phyloP scores from a whole-genome alignment of 2,888 invertebrate species.

The Rambutsinella grinnellia region DNA sequence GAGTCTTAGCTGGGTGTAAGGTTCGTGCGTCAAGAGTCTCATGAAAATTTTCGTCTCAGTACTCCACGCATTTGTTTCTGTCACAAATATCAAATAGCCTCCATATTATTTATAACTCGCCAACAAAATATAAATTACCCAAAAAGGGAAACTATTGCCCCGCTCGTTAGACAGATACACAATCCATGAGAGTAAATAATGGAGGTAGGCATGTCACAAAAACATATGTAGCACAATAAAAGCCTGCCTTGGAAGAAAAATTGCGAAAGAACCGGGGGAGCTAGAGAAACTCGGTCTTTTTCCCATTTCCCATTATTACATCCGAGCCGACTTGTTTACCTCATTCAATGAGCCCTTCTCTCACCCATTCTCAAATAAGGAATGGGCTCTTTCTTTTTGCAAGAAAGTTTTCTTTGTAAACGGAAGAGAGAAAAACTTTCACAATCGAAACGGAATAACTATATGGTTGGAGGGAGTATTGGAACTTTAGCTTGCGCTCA shows the following conservation, averaged over 20 bases:
- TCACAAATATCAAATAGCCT: slow-evolving; percentile 1
- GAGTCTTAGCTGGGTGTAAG: slow-evolving; percentile 78
- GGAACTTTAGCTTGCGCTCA: neutral
- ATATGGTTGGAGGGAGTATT: neutral
- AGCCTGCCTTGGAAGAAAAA: neutral
- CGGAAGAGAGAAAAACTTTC: neutral
- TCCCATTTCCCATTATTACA: neutral
- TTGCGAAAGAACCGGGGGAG: neutral
- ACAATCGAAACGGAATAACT: neutral
- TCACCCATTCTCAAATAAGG: neutral
- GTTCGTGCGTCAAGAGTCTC: slow-evolving; percentile 80
- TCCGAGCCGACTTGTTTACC: neutral
- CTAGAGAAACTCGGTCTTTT: neutral
- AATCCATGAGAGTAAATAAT: neutral
- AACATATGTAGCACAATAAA: neutral
- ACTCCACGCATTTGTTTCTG: slow-evolving; percentile 71
- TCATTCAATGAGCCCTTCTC: neutral
- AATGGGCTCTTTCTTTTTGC: neutral
- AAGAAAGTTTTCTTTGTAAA: neutral
- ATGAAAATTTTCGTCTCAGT: slow-evolving; percentile 82
- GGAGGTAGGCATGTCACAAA: neutral
- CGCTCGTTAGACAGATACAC: neutral
- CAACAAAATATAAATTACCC: neutral
- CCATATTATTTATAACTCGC: neutral
- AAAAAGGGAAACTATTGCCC: neutral